Base-by-base conservation (phyloP, 2,113 vertebrate species). In the Lipophrys pholis region DNA sequence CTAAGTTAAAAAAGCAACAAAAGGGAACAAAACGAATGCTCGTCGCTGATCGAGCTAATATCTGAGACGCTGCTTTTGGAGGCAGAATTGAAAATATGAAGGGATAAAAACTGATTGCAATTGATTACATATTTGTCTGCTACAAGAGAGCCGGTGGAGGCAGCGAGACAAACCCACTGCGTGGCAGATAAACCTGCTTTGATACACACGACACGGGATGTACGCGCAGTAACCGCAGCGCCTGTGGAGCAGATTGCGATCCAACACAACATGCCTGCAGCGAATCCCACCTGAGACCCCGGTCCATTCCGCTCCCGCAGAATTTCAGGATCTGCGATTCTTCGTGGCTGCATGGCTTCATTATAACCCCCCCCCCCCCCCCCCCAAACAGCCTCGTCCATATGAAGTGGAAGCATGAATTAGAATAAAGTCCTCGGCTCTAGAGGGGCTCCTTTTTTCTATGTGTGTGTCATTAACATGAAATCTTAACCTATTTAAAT, bases 401-500 rank as follows among this genome's bases (percentile, higher is more conserved):
- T 59, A 51, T 54, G 62, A 79, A 78, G 57, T 64, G 80, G 79
- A 7, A 3, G 51, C 42, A 49, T 10, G 14, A 56, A 82, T 78
- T 69, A 16, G 62, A 74, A 67, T 78, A 50, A 82, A 80, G 38
- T 62, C 39, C 5, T 54, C 8, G 46, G 8, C 12, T n/a, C 43
- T 52, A n/a, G n/a, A 78, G 60, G 51, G 39, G n/a, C 51, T 43
- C 60, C 9, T 43, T 43, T 43, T 43, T 30, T 30, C 2, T 30
- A n/a, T 66, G n/a, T 50, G 54, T 56, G 50, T 38, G 16, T 68
- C 55, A 58, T 70, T 79, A 78, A 58, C 72, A 42, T 43, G 7
- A 64, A 80, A 82, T 70, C 62, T 38, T 36, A 68, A 65, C 65
- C 58, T 58, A 71, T 73, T 80, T 68, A 36, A 87, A 89, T 83